Evolutionary conservation across 2,888 invertebrate species (phyloP), one percentile per base, ranked within the genome.

Genomic region (Tinea trinotella): DNA sequence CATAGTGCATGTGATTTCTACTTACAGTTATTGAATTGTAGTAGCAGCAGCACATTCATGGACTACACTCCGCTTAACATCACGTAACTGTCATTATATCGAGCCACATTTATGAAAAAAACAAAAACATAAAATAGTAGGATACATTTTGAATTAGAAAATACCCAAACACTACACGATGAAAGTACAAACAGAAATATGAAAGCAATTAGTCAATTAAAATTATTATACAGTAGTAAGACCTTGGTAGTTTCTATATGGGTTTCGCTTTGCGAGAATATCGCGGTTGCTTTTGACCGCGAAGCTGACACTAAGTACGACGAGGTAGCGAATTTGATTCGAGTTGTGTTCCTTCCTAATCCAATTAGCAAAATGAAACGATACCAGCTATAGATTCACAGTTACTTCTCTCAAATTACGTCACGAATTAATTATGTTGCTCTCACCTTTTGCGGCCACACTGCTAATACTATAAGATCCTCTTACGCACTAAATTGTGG

Each of bases 391-490:
- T 50, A 50, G 50, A 50, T 50, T 12, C 24, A 15, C 2, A 50
- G 50, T 12, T 10, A 2, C 24, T 22, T 12, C 50, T 50, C 50
- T 50, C 50, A 24, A 50, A 50, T 50, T 50, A 13, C 50, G 50
- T 50, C 50, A 24, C 22, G 24, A 50, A 50, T 50, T 50, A 50
- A 50, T 50, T 50, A 50, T 50, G 50, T 50, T 15, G 50, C 50
- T 19, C 50, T 50, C 50, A 50, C 50, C 24, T 50, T 50, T 50
- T 24, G 50, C 50, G 50, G 50, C 50, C 50, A 50, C 50, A 50
- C 50, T 50, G 50, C 24, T 50, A 24, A 50, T 50, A 6, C 50
- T 50, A 24, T 50, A 20, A 20, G 50, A 50, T 50, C 50, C 50
- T 50, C 50, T 50, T 50, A 24, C n/a, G n/a, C n/a, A n/a, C 18